A percentile compares a stretch with the other conserved stretches of the same genome.
Conservation (phyloP, 1,140 invertebrate genomes). For the Drosophila bocki region DNA sequence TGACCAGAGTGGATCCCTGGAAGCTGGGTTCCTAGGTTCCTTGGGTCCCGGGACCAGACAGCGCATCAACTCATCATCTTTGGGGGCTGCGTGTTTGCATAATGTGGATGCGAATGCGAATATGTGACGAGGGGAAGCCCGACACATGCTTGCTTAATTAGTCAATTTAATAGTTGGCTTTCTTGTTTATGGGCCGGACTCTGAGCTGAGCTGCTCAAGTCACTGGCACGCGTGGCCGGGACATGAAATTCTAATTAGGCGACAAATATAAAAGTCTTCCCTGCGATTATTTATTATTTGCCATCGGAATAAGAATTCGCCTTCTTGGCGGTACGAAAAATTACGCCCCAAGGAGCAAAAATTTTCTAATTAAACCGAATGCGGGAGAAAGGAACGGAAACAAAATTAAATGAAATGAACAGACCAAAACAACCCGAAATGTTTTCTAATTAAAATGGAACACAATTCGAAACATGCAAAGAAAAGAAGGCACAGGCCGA, state of each 20-base stretch:
- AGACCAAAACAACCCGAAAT: conserved; percentile 53
- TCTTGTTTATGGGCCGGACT: conserved; percentile 64
- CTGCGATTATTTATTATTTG: conserved; percentile 73
- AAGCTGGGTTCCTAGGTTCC: conserved; percentile 9
- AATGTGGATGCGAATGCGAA: conserved; percentile 46
- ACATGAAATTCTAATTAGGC: conserved; percentile 74
- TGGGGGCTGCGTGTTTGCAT: conserved; percentile 69
- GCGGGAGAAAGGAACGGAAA: conserved; percentile 27
- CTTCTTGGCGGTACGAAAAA: conserved; percentile 19
- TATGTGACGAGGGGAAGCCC: conserved; percentile 26
- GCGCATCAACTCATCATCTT: conserved; percentile 52
- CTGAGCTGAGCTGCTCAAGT: conserved; percentile 43
- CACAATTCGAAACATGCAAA: conserved; percentile 48
- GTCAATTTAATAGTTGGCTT: conserved; percentile 79
- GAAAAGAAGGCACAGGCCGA: conserved; percentile 30
- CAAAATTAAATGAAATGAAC: conserved; percentile 30
- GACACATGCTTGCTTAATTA: conserved; percentile 70
- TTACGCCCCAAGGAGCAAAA: conserved; percentile 51
- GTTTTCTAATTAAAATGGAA: conserved; percentile 73
- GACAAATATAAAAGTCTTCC: conserved; percentile 62
- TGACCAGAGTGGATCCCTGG: conserved; percentile 23
- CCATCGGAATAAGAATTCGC: conserved; percentile 41
- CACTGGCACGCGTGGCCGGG: conserved; percentile 50
- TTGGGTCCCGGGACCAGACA: conserved; percentile 13
- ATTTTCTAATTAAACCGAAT: conserved; percentile 57